A percentile compares a stretch with the other conserved stretches of the same genome.
These are phyloP conservation scores for Cotesia congregata DNA, from an alignment of 2,888 invertebrate species.

Conservation along the genomic window DNA sequence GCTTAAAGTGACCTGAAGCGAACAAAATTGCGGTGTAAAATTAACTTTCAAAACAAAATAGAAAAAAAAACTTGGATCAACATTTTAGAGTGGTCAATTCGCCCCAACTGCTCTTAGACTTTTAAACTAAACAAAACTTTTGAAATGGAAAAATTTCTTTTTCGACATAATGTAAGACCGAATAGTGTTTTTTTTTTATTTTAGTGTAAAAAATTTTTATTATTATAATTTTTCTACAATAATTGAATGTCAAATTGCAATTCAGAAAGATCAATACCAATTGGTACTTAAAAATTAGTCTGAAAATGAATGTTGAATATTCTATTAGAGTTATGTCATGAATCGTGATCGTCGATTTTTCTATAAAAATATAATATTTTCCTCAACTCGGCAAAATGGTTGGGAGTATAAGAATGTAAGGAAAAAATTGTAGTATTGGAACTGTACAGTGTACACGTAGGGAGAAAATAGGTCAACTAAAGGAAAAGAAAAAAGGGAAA, in stretches of 20 bases:
- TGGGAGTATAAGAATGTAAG: not conserved
- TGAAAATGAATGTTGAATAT: not conserved
- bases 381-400: constrained; percentile 1
- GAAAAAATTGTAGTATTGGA: constrained; percentile 15
- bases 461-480: constrained; percentile 37
- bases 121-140: no score
- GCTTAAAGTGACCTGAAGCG: no score
- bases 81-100: no score
- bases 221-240: not conserved
- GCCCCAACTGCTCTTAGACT: no score
- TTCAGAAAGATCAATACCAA: not conserved
- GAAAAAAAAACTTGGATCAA: no score
- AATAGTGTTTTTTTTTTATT: no score
- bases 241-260: not conserved
- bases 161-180: no score
- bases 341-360: not conserved
- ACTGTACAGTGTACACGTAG: constrained; percentile 18
- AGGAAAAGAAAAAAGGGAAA: constrained; percentile 34
- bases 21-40: no score
- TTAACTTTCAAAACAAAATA: no score
- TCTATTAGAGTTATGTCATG: constrained; percentile 13
- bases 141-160: no score
- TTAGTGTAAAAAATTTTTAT: not conserved
- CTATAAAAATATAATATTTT: not conserved
- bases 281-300: not conserved